phyloP scores from a whole-genome alignment of 2,797 vertebrate species.

The Trematomus bernacchii region DNA sequence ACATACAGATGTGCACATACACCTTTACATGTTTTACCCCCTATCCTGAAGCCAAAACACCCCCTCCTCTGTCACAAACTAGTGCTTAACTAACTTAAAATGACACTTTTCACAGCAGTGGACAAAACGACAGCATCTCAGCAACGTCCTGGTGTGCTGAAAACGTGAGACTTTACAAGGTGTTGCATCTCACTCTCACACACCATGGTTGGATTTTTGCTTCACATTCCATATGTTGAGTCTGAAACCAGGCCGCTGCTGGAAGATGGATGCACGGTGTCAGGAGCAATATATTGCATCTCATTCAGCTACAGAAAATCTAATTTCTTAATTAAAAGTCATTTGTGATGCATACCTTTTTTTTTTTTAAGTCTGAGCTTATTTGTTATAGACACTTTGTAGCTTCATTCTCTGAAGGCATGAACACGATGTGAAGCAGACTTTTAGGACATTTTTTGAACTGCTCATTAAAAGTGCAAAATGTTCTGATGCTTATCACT shows the following conservation, averaged over 20 bases:
- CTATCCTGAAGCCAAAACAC: constrained; percentile 31
- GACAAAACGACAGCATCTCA: constrained; percentile 26
- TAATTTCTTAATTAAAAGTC: background rate
- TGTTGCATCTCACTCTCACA: constrained; percentile 9
- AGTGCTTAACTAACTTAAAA: constrained; percentile 43
- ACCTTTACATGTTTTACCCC: constrained; percentile 55
- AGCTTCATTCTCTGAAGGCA: constrained; percentile 3
- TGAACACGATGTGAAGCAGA: background rate
- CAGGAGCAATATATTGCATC: background rate
- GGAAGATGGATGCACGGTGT: background rate
- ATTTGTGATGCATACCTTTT: background rate
- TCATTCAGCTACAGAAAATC: background rate
- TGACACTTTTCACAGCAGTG: constrained; percentile 22
- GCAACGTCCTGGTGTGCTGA: background rate
- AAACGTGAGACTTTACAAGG: constrained; percentile 21
- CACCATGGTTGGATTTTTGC: background rate
- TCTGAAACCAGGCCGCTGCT: background rate
- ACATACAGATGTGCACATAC: constrained; percentile 32
- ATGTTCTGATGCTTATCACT: constrained; percentile 9
- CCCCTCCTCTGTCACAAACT: constrained; percentile 21
- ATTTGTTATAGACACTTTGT: background rate
- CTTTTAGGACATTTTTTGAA: constrained; percentile 8
- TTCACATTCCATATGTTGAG: constrained; percentile 4
- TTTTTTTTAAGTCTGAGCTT: constrained; percentile 2
- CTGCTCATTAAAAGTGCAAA: constrained; percentile 1